A percentile compares a stretch with the other conserved stretches of the same genome.
phyloP scores from a whole-genome alignment of 2,888 invertebrate species.

The Aspidiotus rigidus region DNA sequence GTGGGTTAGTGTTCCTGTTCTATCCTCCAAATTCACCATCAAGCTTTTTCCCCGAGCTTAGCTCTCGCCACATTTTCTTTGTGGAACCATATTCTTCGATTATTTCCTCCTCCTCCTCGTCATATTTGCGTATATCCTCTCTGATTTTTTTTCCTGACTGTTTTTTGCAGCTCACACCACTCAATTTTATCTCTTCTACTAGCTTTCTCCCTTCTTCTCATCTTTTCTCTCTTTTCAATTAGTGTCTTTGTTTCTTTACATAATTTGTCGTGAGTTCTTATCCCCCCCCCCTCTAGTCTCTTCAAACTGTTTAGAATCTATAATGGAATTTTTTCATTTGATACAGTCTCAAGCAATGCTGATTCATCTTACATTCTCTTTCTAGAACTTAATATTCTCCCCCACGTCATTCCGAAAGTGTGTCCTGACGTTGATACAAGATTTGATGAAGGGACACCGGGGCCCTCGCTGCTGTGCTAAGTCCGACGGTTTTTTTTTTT shows the following conservation, averaged over 20 bases:
- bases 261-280: background rate
- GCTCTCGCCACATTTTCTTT: background rate
- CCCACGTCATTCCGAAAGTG: too few species aligned
- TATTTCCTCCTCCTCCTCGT: background rate
- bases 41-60: slow-evolving; percentile 3
- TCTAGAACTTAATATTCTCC: too few species aligned
- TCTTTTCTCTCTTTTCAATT: background rate
- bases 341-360: too few species aligned
- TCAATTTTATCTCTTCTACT: background rate
- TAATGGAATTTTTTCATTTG: too few species aligned
- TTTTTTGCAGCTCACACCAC: background rate
- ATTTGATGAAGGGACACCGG: too few species aligned
- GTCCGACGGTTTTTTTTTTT: background rate
- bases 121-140: background rate
- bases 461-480: too few species aligned
- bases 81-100: too few species aligned
- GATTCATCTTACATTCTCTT: too few species aligned
- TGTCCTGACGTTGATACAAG: too few species aligned
- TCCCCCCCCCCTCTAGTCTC: too few species aligned
- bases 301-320: too few species aligned
- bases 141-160: background rate
- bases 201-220: background rate
- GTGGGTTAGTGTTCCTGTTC: slow-evolving; percentile 1
- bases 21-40: background rate
- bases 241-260: background rate